Conservation (phyloP, 2,888 invertebrate genomes). For the Dolichomitus sp. region DNA sequence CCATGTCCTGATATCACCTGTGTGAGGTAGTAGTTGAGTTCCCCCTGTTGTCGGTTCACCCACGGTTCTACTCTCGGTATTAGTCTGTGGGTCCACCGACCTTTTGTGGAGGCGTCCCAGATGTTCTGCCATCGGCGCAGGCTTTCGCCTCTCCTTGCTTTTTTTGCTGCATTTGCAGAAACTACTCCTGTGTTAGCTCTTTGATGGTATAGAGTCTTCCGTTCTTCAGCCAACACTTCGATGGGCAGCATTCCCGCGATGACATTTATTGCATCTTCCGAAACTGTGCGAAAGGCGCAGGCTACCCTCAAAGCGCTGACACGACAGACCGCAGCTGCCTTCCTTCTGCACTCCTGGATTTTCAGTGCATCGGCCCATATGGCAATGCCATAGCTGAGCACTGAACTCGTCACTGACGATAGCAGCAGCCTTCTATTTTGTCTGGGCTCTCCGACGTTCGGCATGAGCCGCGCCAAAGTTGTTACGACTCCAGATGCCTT, state of each 20-base stretch:
- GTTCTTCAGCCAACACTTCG: constrained; percentile 44
- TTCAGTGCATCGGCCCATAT: constrained; percentile 53
- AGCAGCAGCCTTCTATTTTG: constrained; percentile 54
- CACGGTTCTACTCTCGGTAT: constrained; percentile 20
- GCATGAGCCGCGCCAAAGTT: constrained; percentile 10
- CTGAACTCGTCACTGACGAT: constrained; percentile 61
- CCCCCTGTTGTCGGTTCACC: constrained; percentile 48
- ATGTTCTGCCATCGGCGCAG: constrained; percentile 7
- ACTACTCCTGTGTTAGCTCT: neutral
- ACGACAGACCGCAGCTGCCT: constrained; percentile 3
- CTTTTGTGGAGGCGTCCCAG: constrained; percentile 23
- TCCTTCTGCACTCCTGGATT: constrained; percentile 18
- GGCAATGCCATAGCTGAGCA: constrained; percentile 61
- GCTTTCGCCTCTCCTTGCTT: constrained; percentile 14
- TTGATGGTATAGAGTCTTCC: constrained; percentile 19
- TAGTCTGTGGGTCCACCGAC: constrained; percentile 31
- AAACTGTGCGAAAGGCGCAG: constrained; percentile 62
- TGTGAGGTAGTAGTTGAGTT: constrained; percentile 44
- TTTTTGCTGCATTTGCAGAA: neutral
- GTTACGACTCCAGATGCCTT: constrained; percentile 28
- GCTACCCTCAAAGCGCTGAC: constrained; percentile 39
- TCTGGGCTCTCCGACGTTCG: constrained; percentile 30
- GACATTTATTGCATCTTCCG: constrained; percentile 54
- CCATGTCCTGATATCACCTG: constrained; percentile 45
- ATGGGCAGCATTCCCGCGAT: constrained; percentile 61